Evolutionary conservation across 2,113 vertebrate species (phyloP).

Genomic region (Craseonycteris thonglongyai): DNA sequence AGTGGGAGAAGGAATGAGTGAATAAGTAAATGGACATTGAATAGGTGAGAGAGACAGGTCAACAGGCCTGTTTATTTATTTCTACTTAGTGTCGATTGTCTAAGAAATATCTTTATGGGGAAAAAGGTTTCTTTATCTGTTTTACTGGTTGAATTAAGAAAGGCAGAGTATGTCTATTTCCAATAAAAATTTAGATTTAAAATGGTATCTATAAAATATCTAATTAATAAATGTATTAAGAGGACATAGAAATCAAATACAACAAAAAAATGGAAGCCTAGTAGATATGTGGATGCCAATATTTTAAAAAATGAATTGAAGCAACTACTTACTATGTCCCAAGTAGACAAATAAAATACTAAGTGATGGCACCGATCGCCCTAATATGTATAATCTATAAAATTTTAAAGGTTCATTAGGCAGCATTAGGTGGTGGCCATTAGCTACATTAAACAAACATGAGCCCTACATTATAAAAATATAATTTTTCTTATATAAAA

Average conservation of each 20-base stretch:
- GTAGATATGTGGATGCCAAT: neutral
- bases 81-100: neutral
- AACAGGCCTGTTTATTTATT: neutral
- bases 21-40: neutral
- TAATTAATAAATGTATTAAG: neutral
- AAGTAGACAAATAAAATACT: neutral
- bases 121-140: neutral
- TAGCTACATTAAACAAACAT: neutral
- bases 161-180: neutral
- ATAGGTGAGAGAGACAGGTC: neutral
- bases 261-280: neutral
- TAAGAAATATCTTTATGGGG: neutral
- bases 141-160: neutral
- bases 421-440: neutral
- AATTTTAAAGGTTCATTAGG: neutral
- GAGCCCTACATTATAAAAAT: neutral
- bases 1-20: neutral
- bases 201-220: neutral
- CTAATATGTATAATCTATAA: neutral
- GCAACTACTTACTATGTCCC: neutral
- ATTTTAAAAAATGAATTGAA: neutral
- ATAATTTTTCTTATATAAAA: neutral
- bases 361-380: neutral
- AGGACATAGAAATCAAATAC: neutral
- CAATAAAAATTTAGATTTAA: neutral